Percentiles rank a stretch among this genome's conserved stretches.
These are phyloP conservation scores for Triplophysa bombifrons DNA, from an alignment of 2,797 vertebrate genomes.

Conservation along the genomic window DNA sequence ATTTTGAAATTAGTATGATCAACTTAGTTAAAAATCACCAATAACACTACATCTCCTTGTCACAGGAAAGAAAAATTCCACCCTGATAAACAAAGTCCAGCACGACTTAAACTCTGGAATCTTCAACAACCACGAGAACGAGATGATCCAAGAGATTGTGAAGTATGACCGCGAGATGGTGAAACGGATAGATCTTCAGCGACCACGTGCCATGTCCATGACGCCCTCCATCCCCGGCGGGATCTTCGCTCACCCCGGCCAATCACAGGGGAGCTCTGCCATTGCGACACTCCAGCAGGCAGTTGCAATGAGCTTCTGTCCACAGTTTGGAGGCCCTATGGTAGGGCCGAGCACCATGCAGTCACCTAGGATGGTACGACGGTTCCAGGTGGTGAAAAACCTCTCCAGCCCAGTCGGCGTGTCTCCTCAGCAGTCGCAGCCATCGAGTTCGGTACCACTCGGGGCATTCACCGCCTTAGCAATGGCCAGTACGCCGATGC, in stretches of 20 bases:
- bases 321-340: constrained; percentile 89
- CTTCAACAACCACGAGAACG: constrained; percentile 97
- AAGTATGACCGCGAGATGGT: constrained; percentile 99
- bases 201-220: constrained; percentile 82
- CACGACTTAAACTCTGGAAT: constrained; percentile 95
- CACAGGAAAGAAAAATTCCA: constrained; percentile 96
- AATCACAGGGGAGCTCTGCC: constrained; percentile 85
- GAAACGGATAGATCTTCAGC: constrained; percentile 90
- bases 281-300: constrained; percentile 96
- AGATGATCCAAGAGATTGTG: constrained; percentile 98
- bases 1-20: neutral
- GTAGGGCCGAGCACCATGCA: constrained; percentile 80
- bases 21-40: neutral
- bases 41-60: neutral
- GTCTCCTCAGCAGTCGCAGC: constrained; percentile 82
- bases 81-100: constrained; percentile 96
- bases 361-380: constrained; percentile 88
- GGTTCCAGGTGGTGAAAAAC: constrained; percentile 86
- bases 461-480: constrained; percentile 54
- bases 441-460: constrained; percentile 69
- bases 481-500: constrained; percentile 78
- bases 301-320: constrained; percentile 98
- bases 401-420: constrained; percentile 83
- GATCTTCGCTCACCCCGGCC: constrained; percentile 84
- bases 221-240: constrained; percentile 78